phyloP scores from a whole-genome alignment of 2,888 invertebrate genomes.

The Alloscopus bannaensis region DNA sequence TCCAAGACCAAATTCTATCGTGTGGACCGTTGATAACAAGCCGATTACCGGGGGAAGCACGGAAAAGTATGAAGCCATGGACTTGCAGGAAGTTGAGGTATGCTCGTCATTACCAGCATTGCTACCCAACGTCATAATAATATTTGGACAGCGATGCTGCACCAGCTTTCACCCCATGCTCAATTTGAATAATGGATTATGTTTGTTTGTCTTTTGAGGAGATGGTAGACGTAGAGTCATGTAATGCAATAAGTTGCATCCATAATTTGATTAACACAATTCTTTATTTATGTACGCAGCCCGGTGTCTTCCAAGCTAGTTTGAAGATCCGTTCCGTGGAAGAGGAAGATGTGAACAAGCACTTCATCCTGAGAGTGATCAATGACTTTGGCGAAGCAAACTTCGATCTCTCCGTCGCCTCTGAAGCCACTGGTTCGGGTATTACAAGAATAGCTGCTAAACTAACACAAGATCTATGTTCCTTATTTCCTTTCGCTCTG shows the following conservation, averaged over 20 bases:
- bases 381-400: constrained; percentile 65
- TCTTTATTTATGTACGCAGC: too few relatives aligned
- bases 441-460: constrained; percentile 56
- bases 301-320: constrained; percentile 57
- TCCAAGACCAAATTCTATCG: constrained; percentile 65
- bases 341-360: constrained; percentile 69
- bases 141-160: too few relatives aligned
- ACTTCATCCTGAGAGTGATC: constrained; percentile 57
- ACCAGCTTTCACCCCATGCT: not conserved
- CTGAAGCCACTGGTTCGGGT: constrained; percentile 68
- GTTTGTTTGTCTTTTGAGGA: not conserved
- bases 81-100: constrained; percentile 48
- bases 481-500: constrained; percentile 19
- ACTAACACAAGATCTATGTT: constrained; percentile 54
- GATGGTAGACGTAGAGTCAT: not conserved
- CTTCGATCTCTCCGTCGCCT: constrained; percentile 65
- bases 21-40: constrained; percentile 65
- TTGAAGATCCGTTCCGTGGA: constrained; percentile 66
- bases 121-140: not conserved
- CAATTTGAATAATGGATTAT: constrained; percentile 42
- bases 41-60: constrained; percentile 44
- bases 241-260: not conserved
- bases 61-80: constrained; percentile 57
- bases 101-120: constrained; percentile 1
- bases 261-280: too few relatives aligned